Conservation (phyloP, 2,113 vertebrate genomes). For the Upupa epops region DNA sequence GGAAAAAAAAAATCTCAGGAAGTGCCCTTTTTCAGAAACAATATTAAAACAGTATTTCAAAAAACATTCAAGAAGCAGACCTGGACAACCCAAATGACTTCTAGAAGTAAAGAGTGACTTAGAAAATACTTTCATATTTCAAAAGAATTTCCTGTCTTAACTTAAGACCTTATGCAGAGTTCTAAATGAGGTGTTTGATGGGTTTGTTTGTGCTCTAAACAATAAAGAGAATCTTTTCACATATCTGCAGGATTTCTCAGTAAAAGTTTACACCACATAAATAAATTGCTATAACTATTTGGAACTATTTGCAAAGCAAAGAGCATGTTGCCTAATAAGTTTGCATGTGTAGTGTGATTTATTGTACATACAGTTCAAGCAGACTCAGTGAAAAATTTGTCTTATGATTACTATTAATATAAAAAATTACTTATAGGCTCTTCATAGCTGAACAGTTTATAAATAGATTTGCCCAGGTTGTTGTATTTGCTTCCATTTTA, state of each 20-base stretch:
- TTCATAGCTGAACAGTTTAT: background rate
- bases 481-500: background rate
- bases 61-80: background rate
- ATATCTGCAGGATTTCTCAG: background rate
- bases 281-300: constrained; percentile 3
- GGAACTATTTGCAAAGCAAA: background rate
- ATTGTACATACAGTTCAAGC: background rate
- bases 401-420: background rate
- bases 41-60: background rate
- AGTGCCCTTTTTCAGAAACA: background rate
- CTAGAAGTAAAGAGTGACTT: background rate
- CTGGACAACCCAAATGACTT: background rate
- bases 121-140: background rate
- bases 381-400: background rate
- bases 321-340: background rate
- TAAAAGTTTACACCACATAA: constrained; percentile 4
- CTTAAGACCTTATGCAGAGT: background rate
- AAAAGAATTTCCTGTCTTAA: background rate
- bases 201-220: background rate
- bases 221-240: background rate
- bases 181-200: background rate
- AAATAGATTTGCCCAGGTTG: background rate
- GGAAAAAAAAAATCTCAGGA: background rate
- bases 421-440: background rate
- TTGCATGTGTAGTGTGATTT: background rate